A percentile compares a stretch with the other conserved stretches of the same genome.
Conservation (phyloP, 2,113 vertebrate genomes). For the Sciurus niger region DNA sequence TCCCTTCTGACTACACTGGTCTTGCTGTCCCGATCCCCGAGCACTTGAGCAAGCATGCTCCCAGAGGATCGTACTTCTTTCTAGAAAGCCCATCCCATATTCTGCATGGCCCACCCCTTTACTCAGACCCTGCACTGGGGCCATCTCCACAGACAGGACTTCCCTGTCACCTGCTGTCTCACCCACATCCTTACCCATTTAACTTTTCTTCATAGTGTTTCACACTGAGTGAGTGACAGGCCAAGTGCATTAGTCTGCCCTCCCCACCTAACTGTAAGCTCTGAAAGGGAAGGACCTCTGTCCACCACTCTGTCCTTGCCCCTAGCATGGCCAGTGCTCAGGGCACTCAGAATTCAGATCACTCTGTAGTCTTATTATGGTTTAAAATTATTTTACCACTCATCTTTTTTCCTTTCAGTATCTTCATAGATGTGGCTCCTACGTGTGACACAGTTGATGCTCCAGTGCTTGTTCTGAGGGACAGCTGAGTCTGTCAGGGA, state of each 20-base stretch:
- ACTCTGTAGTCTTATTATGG: not conserved
- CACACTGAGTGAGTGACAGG: not conserved
- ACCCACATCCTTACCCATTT: not conserved
- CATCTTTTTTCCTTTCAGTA: not conserved
- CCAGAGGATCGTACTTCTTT: no score
- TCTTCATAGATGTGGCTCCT: not conserved
- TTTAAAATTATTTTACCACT: not conserved
- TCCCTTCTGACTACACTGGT: not conserved
- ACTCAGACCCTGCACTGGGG: not conserved
- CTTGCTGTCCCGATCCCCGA: not conserved
- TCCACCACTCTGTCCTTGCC: not conserved
- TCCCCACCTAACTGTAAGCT: not conserved
- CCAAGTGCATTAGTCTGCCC: not conserved
- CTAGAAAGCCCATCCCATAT: not conserved
- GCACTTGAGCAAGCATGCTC: fast-evolving
- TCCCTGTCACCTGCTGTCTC: not conserved
- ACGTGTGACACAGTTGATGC: not conserved
- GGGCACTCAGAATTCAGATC: not conserved
- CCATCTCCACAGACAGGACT: not conserved
- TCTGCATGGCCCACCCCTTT: no score
- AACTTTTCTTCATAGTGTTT: not conserved
- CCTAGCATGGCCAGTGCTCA: not conserved
- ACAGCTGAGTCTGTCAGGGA: not conserved
- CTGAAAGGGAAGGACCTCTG: fast-evolving
- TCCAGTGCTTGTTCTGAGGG: not conserved